Base-by-base conservation (phyloP, 1,140 invertebrate genomes). In the Diorhabda elongata region DNA sequence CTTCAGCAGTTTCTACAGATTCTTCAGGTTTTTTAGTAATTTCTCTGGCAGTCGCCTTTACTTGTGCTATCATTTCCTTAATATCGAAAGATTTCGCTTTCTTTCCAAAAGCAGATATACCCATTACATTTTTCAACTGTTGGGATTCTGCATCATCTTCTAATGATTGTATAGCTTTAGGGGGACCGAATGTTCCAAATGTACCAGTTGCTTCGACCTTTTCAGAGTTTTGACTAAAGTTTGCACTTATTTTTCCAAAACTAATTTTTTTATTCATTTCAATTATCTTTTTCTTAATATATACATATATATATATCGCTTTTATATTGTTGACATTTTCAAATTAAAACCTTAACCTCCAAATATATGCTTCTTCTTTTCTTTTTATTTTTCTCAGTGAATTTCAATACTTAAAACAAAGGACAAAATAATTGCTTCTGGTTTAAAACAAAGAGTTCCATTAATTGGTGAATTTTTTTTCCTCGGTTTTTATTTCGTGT, bases 71-170 rank as follows among this genome's bases (percentile, higher is more conserved):
- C 81, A 87, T 81, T 79, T 84, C 73, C 74, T 74, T 89, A 84
- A 93, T 83, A 75, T 92, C 86, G 75, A 91, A 92, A 7, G 86
- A 85, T 78, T 91, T 91, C 0, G 90, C 90, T 76, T 92, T 92
- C 71, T 91, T 91, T 2, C 91, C 91, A 79, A 93, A 93, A 7
- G 87, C 85, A 61, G 87, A 86, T 63, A 92, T 90, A 2, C 91
- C 91, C 90, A 92, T 92, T 0, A 91, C 79, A 70, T 88, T 82
- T 71, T 91, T 84, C 0, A 92, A 80, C 69, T 88, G 85, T 71
- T 89, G 85, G 42, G 80, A 85, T 76, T 92, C 90, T 42, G 86
- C 79, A 72, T 92, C 90, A 26, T 91, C 89, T 41, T 89, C 84
- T 2, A 91, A 85, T 73, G 87, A 85, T 73, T 87, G 85, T n/a